Conservation (phyloP, 30 jellyfish, hydroid and myxozoan species). For the Hydra vulgaris region DNA sequence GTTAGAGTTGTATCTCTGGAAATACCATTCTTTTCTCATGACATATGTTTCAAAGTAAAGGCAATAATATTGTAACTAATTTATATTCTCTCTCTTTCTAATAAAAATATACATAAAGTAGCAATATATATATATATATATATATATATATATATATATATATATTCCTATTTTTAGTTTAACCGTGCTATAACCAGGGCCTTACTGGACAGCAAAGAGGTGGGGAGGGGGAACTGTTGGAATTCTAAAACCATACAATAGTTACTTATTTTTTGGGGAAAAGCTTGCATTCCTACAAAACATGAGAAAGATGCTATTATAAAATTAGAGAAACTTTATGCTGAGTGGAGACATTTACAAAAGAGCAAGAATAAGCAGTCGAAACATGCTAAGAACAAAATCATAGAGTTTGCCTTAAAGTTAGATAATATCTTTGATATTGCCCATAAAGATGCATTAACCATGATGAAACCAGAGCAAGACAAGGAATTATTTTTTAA, state of each 20-base stretch:
- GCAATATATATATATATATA: too few relatives aligned
- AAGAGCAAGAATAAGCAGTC: neutral
- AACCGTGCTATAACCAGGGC: neutral
- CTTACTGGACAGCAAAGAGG: too few relatives aligned
- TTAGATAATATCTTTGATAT: neutral
- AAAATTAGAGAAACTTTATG: neutral
- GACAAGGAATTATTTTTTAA: too few relatives aligned
- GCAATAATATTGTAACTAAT: neutral
- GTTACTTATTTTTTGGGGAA: neutral
- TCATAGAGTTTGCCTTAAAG: neutral
- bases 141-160: too few relatives aligned
- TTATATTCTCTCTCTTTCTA: too few relatives aligned
- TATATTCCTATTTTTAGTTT: neutral
- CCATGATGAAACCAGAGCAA: neutral
- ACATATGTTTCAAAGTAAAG: neutral
- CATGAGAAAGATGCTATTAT: neutral
- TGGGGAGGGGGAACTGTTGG: too few relatives aligned
- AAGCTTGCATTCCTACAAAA: neutral
- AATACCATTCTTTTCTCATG: neutral
- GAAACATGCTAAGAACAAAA: neutral
- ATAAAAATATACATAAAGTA: too few relatives aligned
- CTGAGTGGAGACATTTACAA: neutral
- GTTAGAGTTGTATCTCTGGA: neutral
- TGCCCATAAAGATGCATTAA: neutral
- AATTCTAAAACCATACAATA: neutral